A percentile compares a stretch with the other conserved stretches of the same genome.
Conservation (phyloP, 2,113 vertebrate species). For the Mastomys coucha region DNA sequence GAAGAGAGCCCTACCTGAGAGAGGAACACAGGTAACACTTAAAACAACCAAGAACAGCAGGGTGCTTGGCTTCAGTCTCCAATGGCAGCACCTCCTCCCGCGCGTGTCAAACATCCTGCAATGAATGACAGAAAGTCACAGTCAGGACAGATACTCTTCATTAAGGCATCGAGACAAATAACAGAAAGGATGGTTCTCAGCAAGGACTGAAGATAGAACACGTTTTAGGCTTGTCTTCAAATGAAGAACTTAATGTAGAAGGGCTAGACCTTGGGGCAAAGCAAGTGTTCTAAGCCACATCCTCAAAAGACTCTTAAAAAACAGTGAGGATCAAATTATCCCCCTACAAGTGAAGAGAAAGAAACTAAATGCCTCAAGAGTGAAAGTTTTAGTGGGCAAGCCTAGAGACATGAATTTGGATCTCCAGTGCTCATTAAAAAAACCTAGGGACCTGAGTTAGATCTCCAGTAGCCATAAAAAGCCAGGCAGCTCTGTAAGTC, state of each 20-base stretch:
- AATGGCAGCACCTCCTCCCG: conserved; percentile 87
- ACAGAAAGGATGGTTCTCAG: background rate
- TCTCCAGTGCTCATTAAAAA: background rate
- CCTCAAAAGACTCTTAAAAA: background rate
- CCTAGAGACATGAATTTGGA: background rate
- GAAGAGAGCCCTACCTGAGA: conserved; percentile 86
- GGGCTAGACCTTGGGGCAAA: background rate
- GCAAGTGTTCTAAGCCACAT: background rate
- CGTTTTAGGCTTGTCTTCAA: conserved; percentile 28
- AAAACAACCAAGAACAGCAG: conserved; percentile 85
- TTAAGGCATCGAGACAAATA: background rate
- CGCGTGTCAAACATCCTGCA: conserved; percentile 89
- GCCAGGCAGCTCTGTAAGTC: background rate
- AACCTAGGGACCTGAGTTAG: background rate
- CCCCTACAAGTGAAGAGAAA: background rate
- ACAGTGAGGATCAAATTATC: background rate
- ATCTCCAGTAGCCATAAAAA: background rate
- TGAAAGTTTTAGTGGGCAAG: background rate
- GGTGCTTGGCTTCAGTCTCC: conserved; percentile 90
- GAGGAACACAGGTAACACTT: conserved; percentile 82
- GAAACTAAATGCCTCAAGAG: background rate
- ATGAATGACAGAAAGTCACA: conserved; percentile 56
- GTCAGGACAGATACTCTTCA: conserved; percentile 49
- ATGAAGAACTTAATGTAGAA: background rate
- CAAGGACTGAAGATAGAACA: background rate